Evolutionary conservation across 30 jellyfish, hydroid and myxozoan species (phyloP), one percentile per base, ranked within the genome.

Genomic region (Aurelia aurita): DNA sequence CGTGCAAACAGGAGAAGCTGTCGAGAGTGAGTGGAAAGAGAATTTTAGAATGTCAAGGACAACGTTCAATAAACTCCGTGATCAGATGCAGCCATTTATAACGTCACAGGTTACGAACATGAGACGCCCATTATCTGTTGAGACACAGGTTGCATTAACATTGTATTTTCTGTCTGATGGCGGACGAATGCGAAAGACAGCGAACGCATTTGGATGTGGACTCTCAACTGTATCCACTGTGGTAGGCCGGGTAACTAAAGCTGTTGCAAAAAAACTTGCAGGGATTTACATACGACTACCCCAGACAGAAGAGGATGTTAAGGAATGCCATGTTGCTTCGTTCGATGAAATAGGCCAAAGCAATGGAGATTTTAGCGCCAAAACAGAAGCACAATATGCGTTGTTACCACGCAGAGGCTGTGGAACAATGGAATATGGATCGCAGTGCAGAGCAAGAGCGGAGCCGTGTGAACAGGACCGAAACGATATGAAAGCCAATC

Each of bases 161-260:
- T 34, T 79, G 26, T 81, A 81, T 58, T 81, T 39, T 47, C 74
- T 81, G 21, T 65, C 91, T 15, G 86, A 81, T 55, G 91, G 87
- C 5, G 91, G 91, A 87, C 85, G 18, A 80, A 62, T 44, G 74
- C 86, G n/a, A n/a, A n/a, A n/a, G n/a, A n/a, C n/a, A n/a, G n/a
- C n/a, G n/a, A n/a, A n/a, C n/a, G n/a, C n/a, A 21, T 77, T 77
- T 62, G 89, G 89, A 49, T 26, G 46, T 23, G 86, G 54, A 25
- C 18, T 79, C 14, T 18, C 20, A 21, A 74, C 86, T 7, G 32
- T 74, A 5, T 47, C 86, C 18, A 19, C 79, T 54, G 53, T 54
- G 9, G 86, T 74, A n/a, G 19, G 16, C 16, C 9, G 77, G n/a
- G n/a, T n/a, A 9, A 70, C 62, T 14, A 18, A 27, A 22, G 89